Evolutionary conservation across 2,113 vertebrate genomes (phyloP).

Genomic region (Synchiropus splendidus): DNA sequence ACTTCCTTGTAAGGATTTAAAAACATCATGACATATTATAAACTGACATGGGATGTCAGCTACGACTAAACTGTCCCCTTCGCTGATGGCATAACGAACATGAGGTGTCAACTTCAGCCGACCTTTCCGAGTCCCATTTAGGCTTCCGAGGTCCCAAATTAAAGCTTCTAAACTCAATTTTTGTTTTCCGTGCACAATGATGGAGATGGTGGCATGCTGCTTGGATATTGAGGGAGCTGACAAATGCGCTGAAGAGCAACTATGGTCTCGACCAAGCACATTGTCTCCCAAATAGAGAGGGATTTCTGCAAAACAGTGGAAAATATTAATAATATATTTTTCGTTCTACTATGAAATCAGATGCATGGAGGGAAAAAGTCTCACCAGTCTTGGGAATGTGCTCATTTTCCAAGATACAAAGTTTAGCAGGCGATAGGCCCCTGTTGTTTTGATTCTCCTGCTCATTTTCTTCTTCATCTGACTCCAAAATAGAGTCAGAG

Average conservation of each 20-base stretch:
- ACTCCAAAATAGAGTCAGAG: slow-evolving; percentile 48
- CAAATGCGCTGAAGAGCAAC: slow-evolving; percentile 63
- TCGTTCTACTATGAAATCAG: background rate
- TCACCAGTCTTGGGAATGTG: slow-evolving; percentile 64
- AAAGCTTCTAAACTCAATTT: slow-evolving; percentile 60
- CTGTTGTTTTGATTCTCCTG: slow-evolving; percentile 13
- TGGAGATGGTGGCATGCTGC: slow-evolving; percentile 71
- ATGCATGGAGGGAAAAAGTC: background rate
- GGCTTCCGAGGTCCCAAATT: slow-evolving; percentile 75
- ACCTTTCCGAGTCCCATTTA: slow-evolving; percentile 77
- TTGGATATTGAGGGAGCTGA: slow-evolving; percentile 73
- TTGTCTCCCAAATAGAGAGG: slow-evolving; percentile 77
- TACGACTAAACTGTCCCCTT: slow-evolving; percentile 70
- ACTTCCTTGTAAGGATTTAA: too few relatives aligned
- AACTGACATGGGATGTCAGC: slow-evolving; percentile 81
- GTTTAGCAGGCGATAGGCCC: slow-evolving; percentile 48
- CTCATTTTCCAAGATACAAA: slow-evolving; percentile 62
- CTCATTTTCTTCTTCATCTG: slow-evolving; percentile 46
- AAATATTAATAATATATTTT: background rate
- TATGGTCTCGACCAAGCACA: slow-evolving; percentile 71
- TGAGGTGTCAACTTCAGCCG: slow-evolving; percentile 66
- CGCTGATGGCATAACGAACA: slow-evolving; percentile 68
- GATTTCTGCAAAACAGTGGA: slow-evolving; percentile 58
- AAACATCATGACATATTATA: slow-evolving; percentile 13
- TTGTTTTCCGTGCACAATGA: slow-evolving; percentile 64